These are phyloP conservation scores for Coryphaenoides rupestris DNA, from an alignment of 2,113 vertebrate genomes.

Conservation along the genomic window DNA sequence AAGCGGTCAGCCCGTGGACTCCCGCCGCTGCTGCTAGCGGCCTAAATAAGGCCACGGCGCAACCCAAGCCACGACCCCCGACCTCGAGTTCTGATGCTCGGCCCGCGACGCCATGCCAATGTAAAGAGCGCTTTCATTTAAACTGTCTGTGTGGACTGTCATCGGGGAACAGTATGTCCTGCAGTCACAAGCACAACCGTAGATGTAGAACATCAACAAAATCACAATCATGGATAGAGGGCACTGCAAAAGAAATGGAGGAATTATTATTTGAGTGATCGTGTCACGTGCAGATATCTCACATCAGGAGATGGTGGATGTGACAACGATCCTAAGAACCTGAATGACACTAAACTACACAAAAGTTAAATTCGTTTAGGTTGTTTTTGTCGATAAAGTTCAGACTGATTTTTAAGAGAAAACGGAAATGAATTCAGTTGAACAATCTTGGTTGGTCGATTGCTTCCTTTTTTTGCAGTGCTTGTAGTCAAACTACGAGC, in stretches of 20 bases:
- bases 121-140: constrained; percentile 63
- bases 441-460: neutral
- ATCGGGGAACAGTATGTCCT: constrained; percentile 81
- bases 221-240: constrained; percentile 47
- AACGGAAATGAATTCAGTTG: neutral
- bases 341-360: neutral
- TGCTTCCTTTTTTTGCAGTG: constrained; percentile 1
- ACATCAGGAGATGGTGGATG: too few relatives aligned
- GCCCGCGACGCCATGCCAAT: constrained; percentile 56
- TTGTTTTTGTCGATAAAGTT: neutral
- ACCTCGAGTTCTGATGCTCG: constrained; percentile 5
- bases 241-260: neutral
- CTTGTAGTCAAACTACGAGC: neutral
- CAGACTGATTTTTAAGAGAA: neutral
- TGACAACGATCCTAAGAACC: neutral
- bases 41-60: constrained; percentile 22
- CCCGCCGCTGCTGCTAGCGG: neutral
- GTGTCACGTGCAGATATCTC: too few relatives aligned
- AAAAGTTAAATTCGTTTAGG: neutral
- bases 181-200: constrained; percentile 39
- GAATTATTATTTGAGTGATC: too few relatives aligned
- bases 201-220: constrained; percentile 59
- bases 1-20: neutral
- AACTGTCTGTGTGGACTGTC: constrained; percentile 75
- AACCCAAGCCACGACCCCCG: constrained; percentile 17